Conservation (phyloP, 2,888 invertebrate genomes). For the Drosophila acutilabella region DNA sequence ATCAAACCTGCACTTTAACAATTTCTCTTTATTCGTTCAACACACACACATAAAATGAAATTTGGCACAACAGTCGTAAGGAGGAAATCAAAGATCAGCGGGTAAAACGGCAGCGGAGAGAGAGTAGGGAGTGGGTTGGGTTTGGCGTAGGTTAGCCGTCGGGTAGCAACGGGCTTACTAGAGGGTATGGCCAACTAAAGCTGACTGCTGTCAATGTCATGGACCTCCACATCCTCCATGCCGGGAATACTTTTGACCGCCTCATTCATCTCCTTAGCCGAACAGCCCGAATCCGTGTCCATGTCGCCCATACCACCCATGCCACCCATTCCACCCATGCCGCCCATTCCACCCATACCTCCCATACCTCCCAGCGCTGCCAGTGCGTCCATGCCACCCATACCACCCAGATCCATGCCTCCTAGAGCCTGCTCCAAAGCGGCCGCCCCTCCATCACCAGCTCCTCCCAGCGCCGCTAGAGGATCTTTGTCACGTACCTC, state of each 20-base stretch:
- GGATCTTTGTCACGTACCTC: slow-evolving; percentile 95
- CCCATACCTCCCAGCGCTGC: slow-evolving; percentile 32
- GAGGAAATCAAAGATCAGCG: not conserved
- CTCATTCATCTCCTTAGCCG: slow-evolving; percentile 54
- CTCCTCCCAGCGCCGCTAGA: slow-evolving; percentile 87
- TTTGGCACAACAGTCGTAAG: slow-evolving; percentile 24
- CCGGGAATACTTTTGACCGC: slow-evolving; percentile 65
- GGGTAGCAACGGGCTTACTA: no score
- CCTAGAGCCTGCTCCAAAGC: slow-evolving; percentile 53
- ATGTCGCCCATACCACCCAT: slow-evolving; percentile 24
- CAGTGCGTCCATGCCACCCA: slow-evolving; percentile 36
- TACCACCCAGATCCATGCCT: slow-evolving; percentile 85
- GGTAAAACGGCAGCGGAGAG: not conserved
- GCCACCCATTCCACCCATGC: slow-evolving; percentile 32
- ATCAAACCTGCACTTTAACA: slow-evolving; percentile 32
- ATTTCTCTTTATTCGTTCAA: slow-evolving; percentile 53
- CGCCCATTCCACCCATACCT: slow-evolving; percentile 43
- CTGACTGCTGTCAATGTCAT: slow-evolving; percentile 53
- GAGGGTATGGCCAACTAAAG: not conserved
- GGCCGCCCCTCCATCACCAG: slow-evolving; percentile 83
- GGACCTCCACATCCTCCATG: slow-evolving; percentile 67
- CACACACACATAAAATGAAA: slow-evolving; percentile 26
- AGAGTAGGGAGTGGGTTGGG: not conserved
- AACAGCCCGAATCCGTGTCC: slow-evolving; percentile 16
- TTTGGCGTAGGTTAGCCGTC: no score